phyloP scores from a whole-genome alignment of 2,797 vertebrate genomes.

The Poecilia gillii region DNA sequence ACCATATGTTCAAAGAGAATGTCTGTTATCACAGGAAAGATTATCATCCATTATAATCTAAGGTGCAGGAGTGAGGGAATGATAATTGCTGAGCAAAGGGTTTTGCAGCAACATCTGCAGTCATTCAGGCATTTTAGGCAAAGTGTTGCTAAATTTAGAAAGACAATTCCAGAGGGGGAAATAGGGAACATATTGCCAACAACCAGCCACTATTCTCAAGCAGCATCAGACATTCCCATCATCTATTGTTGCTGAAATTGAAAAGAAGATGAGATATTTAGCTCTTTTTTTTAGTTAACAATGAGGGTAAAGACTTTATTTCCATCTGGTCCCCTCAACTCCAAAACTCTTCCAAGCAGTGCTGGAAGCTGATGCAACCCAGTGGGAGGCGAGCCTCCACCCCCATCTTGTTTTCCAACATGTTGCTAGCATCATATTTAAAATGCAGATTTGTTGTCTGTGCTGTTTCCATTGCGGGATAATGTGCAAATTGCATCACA shows the following conservation, averaged over 20 bases:
- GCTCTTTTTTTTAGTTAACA: background rate
- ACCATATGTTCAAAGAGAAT: background rate
- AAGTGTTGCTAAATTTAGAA: background rate
- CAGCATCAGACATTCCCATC: background rate
- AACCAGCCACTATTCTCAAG: background rate
- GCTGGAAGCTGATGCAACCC: background rate
- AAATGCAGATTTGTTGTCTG: conserved; percentile 3
- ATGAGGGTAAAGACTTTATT: background rate
- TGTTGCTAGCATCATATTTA: background rate
- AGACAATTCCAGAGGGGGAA: background rate
- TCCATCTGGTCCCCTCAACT: background rate
- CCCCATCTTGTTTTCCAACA: background rate
- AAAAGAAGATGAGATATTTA: background rate
- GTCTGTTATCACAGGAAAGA: background rate
- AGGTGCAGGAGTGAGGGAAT: background rate
- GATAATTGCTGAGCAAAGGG: background rate
- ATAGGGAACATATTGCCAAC: background rate
- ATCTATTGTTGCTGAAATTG: background rate
- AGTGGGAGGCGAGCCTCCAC: background rate
- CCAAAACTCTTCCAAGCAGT: background rate
- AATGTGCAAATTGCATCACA: background rate
- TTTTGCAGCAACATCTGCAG: background rate
- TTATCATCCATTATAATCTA: background rate
- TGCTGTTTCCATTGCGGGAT: background rate
- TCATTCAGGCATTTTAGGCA: background rate